Conservation (phyloP, 2,113 vertebrate species). For the Alligator mississippiensis region DNA sequence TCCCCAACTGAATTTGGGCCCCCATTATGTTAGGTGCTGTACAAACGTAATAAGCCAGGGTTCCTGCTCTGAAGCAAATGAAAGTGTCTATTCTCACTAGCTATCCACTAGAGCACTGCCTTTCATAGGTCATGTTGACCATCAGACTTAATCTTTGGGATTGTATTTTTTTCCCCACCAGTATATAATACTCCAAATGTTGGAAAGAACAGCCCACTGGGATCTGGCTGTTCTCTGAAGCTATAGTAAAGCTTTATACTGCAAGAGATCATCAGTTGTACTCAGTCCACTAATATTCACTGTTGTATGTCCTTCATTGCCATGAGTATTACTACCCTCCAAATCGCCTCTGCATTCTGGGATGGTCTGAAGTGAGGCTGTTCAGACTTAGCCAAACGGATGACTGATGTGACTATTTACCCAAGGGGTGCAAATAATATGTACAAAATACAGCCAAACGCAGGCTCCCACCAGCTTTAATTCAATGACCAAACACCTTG, state of each 20-base stretch:
- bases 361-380: neutral
- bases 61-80: neutral
- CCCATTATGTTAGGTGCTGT: neutral
- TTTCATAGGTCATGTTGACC: neutral
- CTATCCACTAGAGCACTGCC: neutral
- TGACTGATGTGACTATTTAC: neutral
- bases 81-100: neutral
- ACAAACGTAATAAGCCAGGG: neutral
- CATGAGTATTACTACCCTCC: rapidly evolving
- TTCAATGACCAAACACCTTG: neutral
- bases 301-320: neutral
- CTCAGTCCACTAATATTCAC: neutral
- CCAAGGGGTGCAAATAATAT: rapidly evolving
- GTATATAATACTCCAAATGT: neutral
- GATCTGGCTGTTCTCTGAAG: neutral
- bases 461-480: neutral
- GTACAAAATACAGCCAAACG: neutral
- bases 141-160: neutral
- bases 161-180: neutral
- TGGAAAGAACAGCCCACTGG: neutral
- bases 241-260: neutral
- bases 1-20: neutral
- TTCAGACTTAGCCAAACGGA: neutral
- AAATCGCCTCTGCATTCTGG: neutral
- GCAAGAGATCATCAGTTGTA: neutral